Base-by-base conservation (phyloP, 37 sponge, comb jelly and placozoan species). In the Aplysina aerophoba region DNA sequence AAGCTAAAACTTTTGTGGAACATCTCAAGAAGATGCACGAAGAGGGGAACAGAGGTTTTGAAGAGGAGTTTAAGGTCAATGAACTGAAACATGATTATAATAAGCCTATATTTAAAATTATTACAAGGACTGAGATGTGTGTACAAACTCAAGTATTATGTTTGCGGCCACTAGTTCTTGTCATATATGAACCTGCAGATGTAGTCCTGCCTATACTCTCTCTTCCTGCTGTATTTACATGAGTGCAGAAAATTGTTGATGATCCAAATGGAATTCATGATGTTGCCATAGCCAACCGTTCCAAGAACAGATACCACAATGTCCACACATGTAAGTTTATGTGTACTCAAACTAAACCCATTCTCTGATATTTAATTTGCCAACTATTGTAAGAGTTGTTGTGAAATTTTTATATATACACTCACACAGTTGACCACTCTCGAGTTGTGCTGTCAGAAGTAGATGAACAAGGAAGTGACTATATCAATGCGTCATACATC, bases 221-320 rank as follows among this genome's bases (percentile, higher is more conserved):
- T 44, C 6, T 44, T 8, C 8, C 6, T 62, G n/a, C n/a, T n/a
- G 13, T 14, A 28, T 25, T 3, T 62, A 27, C 63, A 2, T 17
- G 25, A 62, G 2, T 62, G 63, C 71, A 69, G 71, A 69, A 30
- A 17, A 69, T 69, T 30, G 71, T 31, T 17, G 34, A 69, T 35
- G 71, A 69, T 30, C 31, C 71, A 17, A 35, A 69, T 11, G 31
- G 17, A 17, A 27, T 31, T 11, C 34, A 69, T n/a, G 33, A 30
- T 12, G 34, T 69, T 35, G 28, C 71, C 27, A 69, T 12, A 35
- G 33, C 27, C 1, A 96, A 96, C 71, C 92, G 89, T 34, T 64
- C 95, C 39, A 98, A 98, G 85, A 98, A 98, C 88, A 82, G 96
- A 73, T 95, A 95, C 86, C 90, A 92, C 81, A 95, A 95, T 66